Percentiles rank a stretch among this genome's conserved stretches.
Evolutionary conservation across 1,140 invertebrate species (phyloP).

Genomic region (Monochamus saltuarius): DNA sequence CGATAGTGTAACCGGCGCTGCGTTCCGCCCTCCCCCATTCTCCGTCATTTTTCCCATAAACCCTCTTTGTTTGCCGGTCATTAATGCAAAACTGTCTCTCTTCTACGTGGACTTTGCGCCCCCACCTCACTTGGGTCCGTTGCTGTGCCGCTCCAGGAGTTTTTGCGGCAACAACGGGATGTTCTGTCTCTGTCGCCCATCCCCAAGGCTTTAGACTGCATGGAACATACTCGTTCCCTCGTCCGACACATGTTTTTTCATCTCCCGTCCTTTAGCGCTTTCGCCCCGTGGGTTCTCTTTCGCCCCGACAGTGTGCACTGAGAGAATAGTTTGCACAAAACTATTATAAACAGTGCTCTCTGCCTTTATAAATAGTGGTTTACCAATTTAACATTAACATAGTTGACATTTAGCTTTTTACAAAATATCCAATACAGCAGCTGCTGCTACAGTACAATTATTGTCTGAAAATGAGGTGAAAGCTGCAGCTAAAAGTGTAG

Average conservation of each 20-base stretch:
- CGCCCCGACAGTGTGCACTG: conserved; percentile 8
- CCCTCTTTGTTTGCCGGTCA: conserved; percentile 44
- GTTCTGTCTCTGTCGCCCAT: conserved; percentile 38
- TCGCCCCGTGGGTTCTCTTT: conserved; percentile 8
- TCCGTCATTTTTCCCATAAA: conserved; percentile 30
- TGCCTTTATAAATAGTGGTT: no score
- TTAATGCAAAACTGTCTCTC: conserved; percentile 45
- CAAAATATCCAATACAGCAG: no score
- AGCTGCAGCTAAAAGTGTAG: no score
- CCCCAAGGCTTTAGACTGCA: conserved; percentile 33
- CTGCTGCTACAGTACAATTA: no score
- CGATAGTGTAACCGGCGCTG: not conserved
- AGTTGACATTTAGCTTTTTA: no score
- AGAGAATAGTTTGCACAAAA: not conserved
- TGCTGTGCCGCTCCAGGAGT: conserved; percentile 29
- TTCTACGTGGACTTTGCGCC: conserved; percentile 35
- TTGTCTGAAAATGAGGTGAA: no score
- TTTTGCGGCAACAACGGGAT: conserved; percentile 37
- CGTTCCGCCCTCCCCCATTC: conserved; percentile 18
- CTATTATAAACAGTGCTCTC: no score
- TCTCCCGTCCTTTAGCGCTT: conserved; percentile 25
- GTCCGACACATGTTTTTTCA: conserved; percentile 46
- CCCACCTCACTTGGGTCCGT: conserved; percentile 19
- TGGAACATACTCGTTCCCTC: conserved; percentile 36
- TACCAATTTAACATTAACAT: no score